Conservation (phyloP, 2,797 vertebrate species). For the Malurus splendens region DNA sequence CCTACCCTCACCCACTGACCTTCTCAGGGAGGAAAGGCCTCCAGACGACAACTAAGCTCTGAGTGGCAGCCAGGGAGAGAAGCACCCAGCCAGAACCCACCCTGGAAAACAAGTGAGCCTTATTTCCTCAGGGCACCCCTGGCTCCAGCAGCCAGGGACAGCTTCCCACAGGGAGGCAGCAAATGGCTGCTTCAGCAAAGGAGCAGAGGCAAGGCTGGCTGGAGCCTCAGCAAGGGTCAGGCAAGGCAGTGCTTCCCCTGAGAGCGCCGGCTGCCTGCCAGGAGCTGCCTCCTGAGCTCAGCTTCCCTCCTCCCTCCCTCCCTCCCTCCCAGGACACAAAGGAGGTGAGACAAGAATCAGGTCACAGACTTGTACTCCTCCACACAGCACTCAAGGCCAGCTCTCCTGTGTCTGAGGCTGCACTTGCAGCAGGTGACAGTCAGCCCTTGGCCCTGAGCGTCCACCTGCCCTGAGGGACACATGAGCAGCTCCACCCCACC, state of each 20-base stretch:
- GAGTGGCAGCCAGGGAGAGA: not conserved
- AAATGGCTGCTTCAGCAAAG: not conserved
- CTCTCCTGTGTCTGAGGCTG: not conserved
- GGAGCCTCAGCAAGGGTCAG: not conserved
- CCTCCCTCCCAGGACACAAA: not conserved
- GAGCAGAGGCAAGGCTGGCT: not conserved
- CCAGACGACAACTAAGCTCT: not conserved
- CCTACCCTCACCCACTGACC: not conserved
- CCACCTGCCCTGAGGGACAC: not conserved
- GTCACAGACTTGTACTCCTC: not conserved
- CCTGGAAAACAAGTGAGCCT: not conserved
- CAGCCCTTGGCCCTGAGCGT: not conserved
- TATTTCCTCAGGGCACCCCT: not conserved
- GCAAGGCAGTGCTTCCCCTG: not conserved
- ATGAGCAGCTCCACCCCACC: not conserved
- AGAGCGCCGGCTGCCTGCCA: not conserved
- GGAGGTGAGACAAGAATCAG: not conserved
- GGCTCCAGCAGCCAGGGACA: not conserved
- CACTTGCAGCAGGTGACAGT: not conserved
- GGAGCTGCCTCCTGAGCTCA: not conserved
- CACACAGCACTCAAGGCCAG: not conserved
- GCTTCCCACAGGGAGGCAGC: conserved; percentile 10
- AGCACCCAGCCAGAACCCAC: not conserved
- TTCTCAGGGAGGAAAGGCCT: not conserved
- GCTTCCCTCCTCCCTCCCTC: not conserved